These are phyloP conservation scores for Drosophila emarginata DNA, from an alignment of 2,888 invertebrate species.

Conservation along the genomic window DNA sequence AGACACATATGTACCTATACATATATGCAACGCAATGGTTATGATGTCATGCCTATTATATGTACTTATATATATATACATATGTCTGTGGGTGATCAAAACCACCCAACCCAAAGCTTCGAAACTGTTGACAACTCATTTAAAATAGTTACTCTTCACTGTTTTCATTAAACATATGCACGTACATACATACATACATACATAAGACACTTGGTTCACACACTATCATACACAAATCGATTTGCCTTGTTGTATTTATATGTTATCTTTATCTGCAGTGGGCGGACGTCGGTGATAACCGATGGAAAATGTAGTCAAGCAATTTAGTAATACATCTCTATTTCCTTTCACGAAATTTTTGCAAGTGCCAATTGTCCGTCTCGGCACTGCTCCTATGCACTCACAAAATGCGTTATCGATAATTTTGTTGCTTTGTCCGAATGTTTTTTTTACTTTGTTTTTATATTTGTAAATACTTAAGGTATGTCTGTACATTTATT, in stretches of 20 bases:
- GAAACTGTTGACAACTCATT: conserved; percentile 14
- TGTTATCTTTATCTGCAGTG: conserved; percentile 14
- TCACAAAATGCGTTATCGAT: conserved; percentile 5
- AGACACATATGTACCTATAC: conserved; percentile 25
- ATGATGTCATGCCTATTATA: conserved; percentile 59
- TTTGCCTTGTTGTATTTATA: conserved; percentile 8
- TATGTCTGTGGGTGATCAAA: conserved; percentile 52
- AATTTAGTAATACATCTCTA: conserved; percentile 22
- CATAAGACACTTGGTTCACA: conserved; percentile 8
- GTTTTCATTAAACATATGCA: conserved; percentile 7
- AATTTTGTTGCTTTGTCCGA: background rate
- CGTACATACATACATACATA: conserved; percentile 7
- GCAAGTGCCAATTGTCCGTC: conserved; percentile 21
- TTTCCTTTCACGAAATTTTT: conserved; percentile 37
- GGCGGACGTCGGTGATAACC: conserved; percentile 21
- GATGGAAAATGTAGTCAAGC: conserved; percentile 24
- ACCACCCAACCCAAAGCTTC: conserved; percentile 25
- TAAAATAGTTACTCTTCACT: conserved; percentile 11
- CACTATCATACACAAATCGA: conserved; percentile 15
- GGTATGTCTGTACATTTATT: background rate
- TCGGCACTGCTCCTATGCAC: background rate
- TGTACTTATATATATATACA: conserved; percentile 23
- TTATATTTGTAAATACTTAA: background rate
- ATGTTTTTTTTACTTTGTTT: conserved; percentile 4
- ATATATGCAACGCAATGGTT: conserved; percentile 56